Percentiles rank a stretch among this genome's conserved stretches.
These are phyloP conservation scores for Mythimna lalbum DNA, from an alignment of 2,888 invertebrate species.

Conservation along the genomic window DNA sequence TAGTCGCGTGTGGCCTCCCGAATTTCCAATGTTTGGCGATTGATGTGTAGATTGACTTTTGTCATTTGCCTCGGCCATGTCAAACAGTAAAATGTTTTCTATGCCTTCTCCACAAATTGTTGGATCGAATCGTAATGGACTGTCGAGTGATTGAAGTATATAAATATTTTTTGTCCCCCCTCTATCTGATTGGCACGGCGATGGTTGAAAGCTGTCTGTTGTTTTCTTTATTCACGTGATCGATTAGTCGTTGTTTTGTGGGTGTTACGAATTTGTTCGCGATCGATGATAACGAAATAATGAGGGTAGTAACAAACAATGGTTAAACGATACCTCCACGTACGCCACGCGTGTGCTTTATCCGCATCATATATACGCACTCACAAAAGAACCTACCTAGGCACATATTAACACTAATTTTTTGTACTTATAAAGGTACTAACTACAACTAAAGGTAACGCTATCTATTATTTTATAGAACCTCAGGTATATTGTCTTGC, in stretches of 20 bases:
- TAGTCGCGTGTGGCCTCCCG: slow-evolving; percentile 89
- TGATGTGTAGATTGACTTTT: slow-evolving; percentile 91
- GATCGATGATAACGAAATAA: slow-evolving; percentile 63
- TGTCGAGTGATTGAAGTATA: slow-evolving; percentile 82
- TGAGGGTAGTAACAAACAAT: slow-evolving; percentile 53
- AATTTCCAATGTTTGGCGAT: slow-evolving; percentile 91
- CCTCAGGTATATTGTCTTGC: slow-evolving; percentile 53
- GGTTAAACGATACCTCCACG: slow-evolving; percentile 30
- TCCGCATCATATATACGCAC: slow-evolving; percentile 6
- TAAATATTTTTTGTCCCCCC: slow-evolving; percentile 73
- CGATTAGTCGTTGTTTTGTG: slow-evolving; percentile 58
- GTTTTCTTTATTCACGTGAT: slow-evolving; percentile 77
- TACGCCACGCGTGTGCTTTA: slow-evolving; percentile 23
- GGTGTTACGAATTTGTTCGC: slow-evolving; percentile 62
- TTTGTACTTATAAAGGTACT: slow-evolving; percentile 17
- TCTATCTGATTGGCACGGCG: slow-evolving; percentile 86
- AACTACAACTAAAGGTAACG: too few relatives aligned
- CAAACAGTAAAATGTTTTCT: slow-evolving; percentile 89
- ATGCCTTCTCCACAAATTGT: slow-evolving; percentile 86
- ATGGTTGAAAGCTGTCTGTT: slow-evolving; percentile 83
- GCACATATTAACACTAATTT: slow-evolving; percentile 19
- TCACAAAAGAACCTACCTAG: background rate
- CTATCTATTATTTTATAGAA: slow-evolving; percentile 41
- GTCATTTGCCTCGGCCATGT: slow-evolving; percentile 89
- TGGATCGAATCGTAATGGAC: slow-evolving; percentile 85